phyloP scores from a whole-genome alignment of 2,113 vertebrate genomes.

The Corythornis madagascariensis region DNA sequence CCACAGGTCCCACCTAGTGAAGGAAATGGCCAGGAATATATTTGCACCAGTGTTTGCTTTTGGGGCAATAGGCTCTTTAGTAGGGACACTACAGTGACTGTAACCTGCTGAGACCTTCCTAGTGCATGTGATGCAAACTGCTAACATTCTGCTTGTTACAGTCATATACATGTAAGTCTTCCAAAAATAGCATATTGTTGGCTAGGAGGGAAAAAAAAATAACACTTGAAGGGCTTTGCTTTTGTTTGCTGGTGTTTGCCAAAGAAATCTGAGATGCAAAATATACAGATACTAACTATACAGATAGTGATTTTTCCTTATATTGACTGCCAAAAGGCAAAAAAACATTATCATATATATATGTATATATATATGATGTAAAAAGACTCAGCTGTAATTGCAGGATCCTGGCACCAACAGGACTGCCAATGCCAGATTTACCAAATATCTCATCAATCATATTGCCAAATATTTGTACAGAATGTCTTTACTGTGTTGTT shows the following conservation, averaged over 20 bases:
- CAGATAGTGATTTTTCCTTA: neutral
- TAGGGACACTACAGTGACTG: neutral
- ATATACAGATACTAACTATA: neutral
- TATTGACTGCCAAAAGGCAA: neutral
- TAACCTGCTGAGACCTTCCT: neutral
- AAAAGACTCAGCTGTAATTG: neutral
- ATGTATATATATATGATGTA: neutral
- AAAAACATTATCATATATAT: neutral
- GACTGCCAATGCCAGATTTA: neutral
- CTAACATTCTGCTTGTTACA: neutral
- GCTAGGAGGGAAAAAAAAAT: neutral
- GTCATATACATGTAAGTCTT: neutral
- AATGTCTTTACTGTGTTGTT: neutral
- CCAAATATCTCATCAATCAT: neutral
- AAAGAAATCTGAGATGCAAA: neutral
- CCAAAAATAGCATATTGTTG: neutral
- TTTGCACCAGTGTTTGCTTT: neutral
- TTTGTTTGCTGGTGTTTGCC: neutral
- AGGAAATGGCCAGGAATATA: neutral
- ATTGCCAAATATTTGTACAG: neutral
- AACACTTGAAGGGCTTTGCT: neutral
- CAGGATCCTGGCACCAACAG: neutral
- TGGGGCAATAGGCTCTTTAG: neutral
- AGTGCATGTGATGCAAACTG: fast-evolving
- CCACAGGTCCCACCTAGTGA: neutral